Base-by-base conservation (phyloP, 2,113 vertebrate genomes). In the Cariama cristata region DNA sequence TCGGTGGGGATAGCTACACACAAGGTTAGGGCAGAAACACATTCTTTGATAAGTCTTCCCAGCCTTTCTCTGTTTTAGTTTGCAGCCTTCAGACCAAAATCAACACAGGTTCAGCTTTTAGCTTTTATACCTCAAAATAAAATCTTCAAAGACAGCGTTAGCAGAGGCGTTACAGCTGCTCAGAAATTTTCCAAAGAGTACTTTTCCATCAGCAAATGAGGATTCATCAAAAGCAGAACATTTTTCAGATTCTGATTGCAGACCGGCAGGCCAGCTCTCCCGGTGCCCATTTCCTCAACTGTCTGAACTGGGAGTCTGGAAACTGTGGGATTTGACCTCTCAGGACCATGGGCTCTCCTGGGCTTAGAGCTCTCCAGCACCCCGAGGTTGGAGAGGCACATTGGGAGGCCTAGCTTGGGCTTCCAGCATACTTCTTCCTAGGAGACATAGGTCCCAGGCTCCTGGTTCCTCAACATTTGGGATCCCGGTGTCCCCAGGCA, bases 231-330 rank as follows among this genome's bases (percentile, higher is more conserved):
- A 92, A 76, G 33, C 68, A 80, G 52, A 69, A 79, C 2, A 1
- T 44, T 80, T 49, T 60, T 49, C 45, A 50, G 32, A 62, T 75
- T 66, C 24, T 60, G 12, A 42, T 30, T 2, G 1, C 14, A 27
- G 17, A 12, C 20, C 2, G 0, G 14, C 45, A 66, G n/a, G n/a
- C 17, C 45, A 44, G 8, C 8, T 56, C 8, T 60, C 40, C 27
- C 4, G 0, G 6, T 38, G n/a, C 40, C 24, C 6, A 1, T 66
- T 66, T 85, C 69, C 56, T 64, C 1, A 0, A 20, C 56, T 76
- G 18, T 60, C 45, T 8, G 1, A 12, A 20, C 27, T 55, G 45
- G 12, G 32, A 72, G 35, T 18, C 47, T 55, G 52, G 11, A 90
- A 64, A 72, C 32, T 55, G 14, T 44, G 66, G 23, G 6, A 79